These are phyloP conservation scores for Lepilemur ruficaudatus DNA, from an alignment of 2,797 vertebrate species.

Conservation along the genomic window DNA sequence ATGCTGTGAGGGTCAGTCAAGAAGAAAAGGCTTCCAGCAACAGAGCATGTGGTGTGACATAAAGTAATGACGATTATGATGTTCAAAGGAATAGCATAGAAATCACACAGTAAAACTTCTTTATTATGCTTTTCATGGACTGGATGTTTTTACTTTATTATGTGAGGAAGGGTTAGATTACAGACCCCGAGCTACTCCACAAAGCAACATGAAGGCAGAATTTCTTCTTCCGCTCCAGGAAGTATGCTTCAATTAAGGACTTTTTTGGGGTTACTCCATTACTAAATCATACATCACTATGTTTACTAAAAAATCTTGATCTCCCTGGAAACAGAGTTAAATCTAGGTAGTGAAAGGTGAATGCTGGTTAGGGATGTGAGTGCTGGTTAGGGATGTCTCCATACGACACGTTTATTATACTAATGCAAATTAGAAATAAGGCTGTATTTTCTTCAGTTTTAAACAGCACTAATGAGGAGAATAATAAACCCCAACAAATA, in stretches of 20 bases:
- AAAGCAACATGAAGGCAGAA: neutral
- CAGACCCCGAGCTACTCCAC: neutral
- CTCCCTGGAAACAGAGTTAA: neutral
- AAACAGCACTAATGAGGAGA: neutral
- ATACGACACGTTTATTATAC: neutral
- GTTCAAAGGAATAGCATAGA: constrained; percentile 53
- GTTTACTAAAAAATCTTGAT: neutral
- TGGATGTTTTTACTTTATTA: constrained; percentile 54
- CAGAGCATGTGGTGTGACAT: neutral
- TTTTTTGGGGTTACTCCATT: neutral
- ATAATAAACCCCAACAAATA: constrained; percentile 6
- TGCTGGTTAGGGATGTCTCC: too few relatives aligned
- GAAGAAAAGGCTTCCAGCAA: constrained; percentile 38
- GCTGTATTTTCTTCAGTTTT: neutral
- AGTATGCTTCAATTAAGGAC: neutral
- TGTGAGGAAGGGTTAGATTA: constrained; percentile 29
- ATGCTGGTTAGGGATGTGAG: too few relatives aligned
- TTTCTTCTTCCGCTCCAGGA: neutral
- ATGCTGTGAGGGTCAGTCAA: neutral
- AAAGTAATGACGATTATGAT: constrained; percentile 51
- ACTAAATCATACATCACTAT: neutral
- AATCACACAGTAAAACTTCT: constrained; percentile 12
- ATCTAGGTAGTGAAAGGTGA: neutral
- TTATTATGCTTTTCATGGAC: constrained; percentile 21
- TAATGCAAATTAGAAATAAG: neutral